phyloP scores from a whole-genome alignment of 2,888 invertebrate species.

The Mongoloraphidia duomilia region DNA sequence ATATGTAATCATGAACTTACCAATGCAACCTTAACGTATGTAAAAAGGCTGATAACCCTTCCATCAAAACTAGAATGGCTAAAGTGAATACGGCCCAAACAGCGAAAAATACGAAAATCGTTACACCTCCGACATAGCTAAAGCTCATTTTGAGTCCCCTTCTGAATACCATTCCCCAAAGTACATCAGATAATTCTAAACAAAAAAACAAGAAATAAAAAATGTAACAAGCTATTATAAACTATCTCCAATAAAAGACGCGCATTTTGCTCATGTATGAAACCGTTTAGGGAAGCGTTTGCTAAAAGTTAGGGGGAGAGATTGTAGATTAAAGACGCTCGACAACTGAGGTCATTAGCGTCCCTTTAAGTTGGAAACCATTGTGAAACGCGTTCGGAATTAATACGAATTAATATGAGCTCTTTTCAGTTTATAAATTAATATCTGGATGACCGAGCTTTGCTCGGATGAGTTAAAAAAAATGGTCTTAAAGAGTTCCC shows the following conservation, averaged over 20 bases:
- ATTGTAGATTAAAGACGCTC: too few species aligned
- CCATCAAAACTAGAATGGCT: conserved; percentile 76
- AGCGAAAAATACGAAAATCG: conserved; percentile 51
- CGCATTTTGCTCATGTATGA: not conserved
- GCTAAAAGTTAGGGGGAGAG: not conserved
- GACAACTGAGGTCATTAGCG: not conserved
- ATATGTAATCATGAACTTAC: conserved; percentile 29
- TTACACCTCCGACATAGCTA: conserved; percentile 30
- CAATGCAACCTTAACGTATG: conserved; percentile 83
- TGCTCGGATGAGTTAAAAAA: too few species aligned
- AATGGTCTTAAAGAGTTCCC: too few species aligned
- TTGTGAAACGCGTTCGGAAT: not conserved
- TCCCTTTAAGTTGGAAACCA: not conserved
- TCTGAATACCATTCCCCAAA: conserved; percentile 58
- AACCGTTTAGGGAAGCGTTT: not conserved
- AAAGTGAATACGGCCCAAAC: conserved; percentile 70
- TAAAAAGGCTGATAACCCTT: conserved; percentile 79
- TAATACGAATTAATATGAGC: not conserved
- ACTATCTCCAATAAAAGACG: not conserved
- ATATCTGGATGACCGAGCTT: too few species aligned
- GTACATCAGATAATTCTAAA: conserved; percentile 66
- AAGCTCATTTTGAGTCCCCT: conserved; percentile 10
- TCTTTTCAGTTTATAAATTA: not conserved
- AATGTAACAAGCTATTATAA: not conserved
- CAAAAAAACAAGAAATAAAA: conserved; percentile 19